Evolutionary conservation across 2,888 invertebrate genomes (phyloP), one percentile per base, ranked within the genome.

Genomic region (Drosophila ustulata): DNA sequence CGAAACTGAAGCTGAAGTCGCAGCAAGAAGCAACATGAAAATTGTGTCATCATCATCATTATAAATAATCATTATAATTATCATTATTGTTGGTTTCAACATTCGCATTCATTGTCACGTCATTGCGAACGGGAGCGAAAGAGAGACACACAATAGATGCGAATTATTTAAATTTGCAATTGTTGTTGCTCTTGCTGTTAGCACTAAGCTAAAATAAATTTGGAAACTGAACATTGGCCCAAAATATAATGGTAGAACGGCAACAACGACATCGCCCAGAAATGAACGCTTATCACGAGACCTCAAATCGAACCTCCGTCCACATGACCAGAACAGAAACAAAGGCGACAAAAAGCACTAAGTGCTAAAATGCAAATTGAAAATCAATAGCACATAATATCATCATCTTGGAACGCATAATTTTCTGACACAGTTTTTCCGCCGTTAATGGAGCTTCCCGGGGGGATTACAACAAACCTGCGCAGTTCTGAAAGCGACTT

Each of bases 41-140:
- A 76, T 70, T 69, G 71, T 80, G 77, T 68, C 80, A 80, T 73
- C 73, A 62, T 52, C 66, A 64, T 82, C 49, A 65, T 78, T 57
- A 61, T 49, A 56, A 41, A 66, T 50, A 51, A 62, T 51, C 49
- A 66, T 59, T 53, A 59, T 64, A 32, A 51, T 53, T 56, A 72
- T 59, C 67, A 76, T 77, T 66, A 77, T 77, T 77, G 69, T 77
- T 63, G 66, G 59, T 57, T 62, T 72, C 47, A 58, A 47, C 73
- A 69, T 77, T 76, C 49, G 47, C 43, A 68, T 72, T 66, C 59
- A 71, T 75, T 76, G 65, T 71, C 75, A 76, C 75, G 47, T 63
- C 53, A 49, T 51, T 50, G 39, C 45, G 28, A 49, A 65, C 37
- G 28, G 23, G 49, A 49, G 47, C n/a, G 39, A 55, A 11, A 26